Evolutionary conservation across 2,797 vertebrate species (phyloP).

Genomic region (Anguilla pacifica): DNA sequence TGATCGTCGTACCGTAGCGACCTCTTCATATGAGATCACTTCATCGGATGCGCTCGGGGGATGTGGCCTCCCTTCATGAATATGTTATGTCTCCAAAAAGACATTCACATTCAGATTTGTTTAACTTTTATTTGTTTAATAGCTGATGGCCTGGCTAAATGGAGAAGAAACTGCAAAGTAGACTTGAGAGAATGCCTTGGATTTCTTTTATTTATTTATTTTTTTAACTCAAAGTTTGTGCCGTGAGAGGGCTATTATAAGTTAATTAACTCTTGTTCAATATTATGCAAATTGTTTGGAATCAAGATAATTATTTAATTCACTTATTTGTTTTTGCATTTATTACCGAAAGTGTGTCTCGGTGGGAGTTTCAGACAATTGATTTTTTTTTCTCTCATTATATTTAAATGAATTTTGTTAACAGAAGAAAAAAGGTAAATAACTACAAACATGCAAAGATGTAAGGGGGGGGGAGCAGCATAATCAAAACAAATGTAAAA

Average conservation of each 20-base stretch:
- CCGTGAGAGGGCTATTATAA: background rate
- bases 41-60: background rate
- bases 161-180: background rate
- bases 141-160: background rate
- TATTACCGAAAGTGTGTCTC: background rate
- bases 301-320: slow-evolving; percentile 10
- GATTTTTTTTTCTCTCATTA: background rate
- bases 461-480: background rate
- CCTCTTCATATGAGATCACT: background rate
- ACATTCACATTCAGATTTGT: background rate
- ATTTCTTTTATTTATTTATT: no score
- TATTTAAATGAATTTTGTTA: background rate
- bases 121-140: background rate
- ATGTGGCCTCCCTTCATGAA: background rate
- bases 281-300: background rate
- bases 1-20: background rate
- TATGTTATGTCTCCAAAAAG: background rate
- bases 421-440: background rate
- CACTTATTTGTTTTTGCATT: slow-evolving; percentile 6
- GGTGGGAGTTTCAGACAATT: background rate
- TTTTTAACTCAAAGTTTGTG: background rate
- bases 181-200: background rate
- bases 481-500: background rate
- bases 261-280: background rate
- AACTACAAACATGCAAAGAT: background rate